These are phyloP conservation scores for Myathropa florea DNA, from an alignment of 2,888 invertebrate genomes.

Conservation along the genomic window DNA sequence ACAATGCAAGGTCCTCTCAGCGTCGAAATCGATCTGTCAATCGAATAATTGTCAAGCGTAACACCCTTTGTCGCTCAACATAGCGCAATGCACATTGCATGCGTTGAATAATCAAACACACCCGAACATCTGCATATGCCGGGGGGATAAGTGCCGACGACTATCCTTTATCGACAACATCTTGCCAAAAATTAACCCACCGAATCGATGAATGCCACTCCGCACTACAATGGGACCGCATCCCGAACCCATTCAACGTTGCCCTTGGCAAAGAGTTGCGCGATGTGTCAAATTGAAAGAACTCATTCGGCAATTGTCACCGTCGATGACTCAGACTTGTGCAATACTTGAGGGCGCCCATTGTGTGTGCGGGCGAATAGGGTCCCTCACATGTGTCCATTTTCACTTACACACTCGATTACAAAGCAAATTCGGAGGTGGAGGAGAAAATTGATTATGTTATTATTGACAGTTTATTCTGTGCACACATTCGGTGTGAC, in stretches of 20 bases:
- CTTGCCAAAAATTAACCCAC: conserved; percentile 57
- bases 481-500: conserved; percentile 36
- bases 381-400: conserved; percentile 59
- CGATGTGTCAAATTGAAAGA: conserved; percentile 36
- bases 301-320: conserved; percentile 28
- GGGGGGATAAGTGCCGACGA: neutral
- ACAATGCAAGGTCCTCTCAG: neutral
- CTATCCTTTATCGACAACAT: conserved; percentile 2
- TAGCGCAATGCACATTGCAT: conserved; percentile 17
- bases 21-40: conserved; percentile 63
- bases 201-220: conserved; percentile 39
- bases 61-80: conserved; percentile 41
- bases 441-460: conserved; percentile 59
- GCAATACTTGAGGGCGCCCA: conserved; percentile 41
- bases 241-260: conserved; percentile 16
- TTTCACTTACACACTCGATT: neutral
- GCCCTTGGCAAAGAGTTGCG: conserved; percentile 56
- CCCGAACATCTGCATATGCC: conserved; percentile 56
- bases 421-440: neutral
- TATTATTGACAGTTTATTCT: conserved; percentile 60
- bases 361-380: conserved; percentile 31
- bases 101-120: conserved; percentile 51
- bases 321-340: conserved; percentile 66
- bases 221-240: conserved; percentile 20
- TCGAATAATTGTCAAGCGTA: conserved; percentile 58